phyloP scores from a whole-genome alignment of 2,113 vertebrate species.

The Lepidothrix coronata region DNA sequence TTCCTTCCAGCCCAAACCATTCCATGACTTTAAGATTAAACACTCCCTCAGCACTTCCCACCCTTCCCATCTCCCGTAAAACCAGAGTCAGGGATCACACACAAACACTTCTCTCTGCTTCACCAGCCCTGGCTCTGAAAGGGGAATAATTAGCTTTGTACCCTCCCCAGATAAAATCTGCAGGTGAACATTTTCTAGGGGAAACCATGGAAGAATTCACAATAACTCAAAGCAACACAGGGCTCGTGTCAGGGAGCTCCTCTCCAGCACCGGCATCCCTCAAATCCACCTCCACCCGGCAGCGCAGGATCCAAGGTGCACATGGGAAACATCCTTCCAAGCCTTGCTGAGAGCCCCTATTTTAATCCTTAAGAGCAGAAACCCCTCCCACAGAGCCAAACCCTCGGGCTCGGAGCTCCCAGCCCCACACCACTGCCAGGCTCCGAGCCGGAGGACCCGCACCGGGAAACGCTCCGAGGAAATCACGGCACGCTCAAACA shows the following conservation, averaged over 20 bases:
- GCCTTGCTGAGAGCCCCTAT: neutral
- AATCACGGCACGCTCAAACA: slow-evolving; percentile 65
- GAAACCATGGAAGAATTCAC: neutral
- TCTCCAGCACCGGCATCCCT: neutral
- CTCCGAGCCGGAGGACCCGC: neutral
- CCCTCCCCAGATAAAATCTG: neutral
- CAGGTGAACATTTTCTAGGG: neutral
- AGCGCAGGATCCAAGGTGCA: accelerated
- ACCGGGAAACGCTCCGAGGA: slow-evolving; percentile 55
- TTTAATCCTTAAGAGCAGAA: neutral
- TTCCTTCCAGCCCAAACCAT: neutral
- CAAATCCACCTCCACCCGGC: neutral
- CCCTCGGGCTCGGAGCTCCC: neutral
- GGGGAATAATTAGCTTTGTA: neutral
- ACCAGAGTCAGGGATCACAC: neutral
- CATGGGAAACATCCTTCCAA: neutral
- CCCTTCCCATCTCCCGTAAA: neutral
- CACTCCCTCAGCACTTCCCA: accelerated
- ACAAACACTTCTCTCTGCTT: neutral
- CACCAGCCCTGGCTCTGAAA: neutral
- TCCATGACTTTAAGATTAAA: neutral
- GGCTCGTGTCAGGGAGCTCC: neutral
- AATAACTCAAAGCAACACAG: neutral
- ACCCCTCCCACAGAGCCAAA: neutral
- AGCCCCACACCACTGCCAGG: neutral